These are phyloP conservation scores for Acrobasis consociella DNA, from an alignment of 2,888 invertebrate genomes.

Conservation along the genomic window DNA sequence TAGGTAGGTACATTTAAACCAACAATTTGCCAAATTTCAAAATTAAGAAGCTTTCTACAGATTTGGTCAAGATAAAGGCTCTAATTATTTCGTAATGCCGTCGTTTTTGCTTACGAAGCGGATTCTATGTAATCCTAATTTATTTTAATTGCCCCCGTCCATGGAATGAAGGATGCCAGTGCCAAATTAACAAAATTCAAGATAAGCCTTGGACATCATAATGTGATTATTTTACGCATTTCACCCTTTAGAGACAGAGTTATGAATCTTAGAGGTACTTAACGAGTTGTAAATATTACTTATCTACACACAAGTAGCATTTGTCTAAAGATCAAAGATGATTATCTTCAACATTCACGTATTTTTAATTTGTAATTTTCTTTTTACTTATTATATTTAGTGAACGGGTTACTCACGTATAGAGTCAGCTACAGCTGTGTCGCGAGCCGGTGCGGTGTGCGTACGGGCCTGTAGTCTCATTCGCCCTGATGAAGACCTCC, in stretches of 20 bases:
- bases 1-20: too few relatives aligned
- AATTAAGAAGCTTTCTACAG: slow-evolving; percentile 9
- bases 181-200: slow-evolving; percentile 4
- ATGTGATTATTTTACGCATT: background rate
- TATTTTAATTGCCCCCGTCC: slow-evolving; percentile 7
- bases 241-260: background rate
- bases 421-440: too few relatives aligned
- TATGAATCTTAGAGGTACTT: background rate
- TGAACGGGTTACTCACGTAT: too few relatives aligned
- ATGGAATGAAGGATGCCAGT: slow-evolving; percentile 6
- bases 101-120: background rate
- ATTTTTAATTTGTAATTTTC: too few relatives aligned
- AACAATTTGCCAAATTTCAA: background rate
- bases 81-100: slow-evolving; percentile 10
- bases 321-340: too few relatives aligned
- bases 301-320: too few relatives aligned
- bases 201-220: background rate
- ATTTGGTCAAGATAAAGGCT: slow-evolving; percentile 11
- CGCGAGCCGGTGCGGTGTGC: too few relatives aligned
- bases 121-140: slow-evolving; percentile 5
- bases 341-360: too few relatives aligned
- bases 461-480: too few relatives aligned
- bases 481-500: too few relatives aligned
- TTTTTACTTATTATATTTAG: too few relatives aligned
- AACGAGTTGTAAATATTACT: too few relatives aligned